Evolutionary conservation across 2,797 vertebrate genomes (phyloP).

Genomic region (Anguilla marmorata): DNA sequence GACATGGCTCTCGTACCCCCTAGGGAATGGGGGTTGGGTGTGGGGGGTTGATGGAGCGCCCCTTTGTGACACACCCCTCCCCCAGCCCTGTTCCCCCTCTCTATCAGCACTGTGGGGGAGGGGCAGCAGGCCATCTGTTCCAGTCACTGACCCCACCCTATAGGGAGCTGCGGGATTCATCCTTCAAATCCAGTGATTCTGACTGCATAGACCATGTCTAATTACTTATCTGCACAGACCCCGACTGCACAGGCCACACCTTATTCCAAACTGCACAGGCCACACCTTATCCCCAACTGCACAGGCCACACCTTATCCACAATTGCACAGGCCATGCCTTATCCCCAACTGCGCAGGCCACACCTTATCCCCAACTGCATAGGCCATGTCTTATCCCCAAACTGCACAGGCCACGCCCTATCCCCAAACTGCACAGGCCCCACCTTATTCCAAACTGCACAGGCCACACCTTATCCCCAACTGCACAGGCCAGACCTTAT

Average conservation of each 20-base stretch:
- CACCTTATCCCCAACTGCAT: neutral
- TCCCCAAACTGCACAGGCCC: too few species aligned
- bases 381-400: neutral
- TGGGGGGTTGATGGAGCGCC: neutral
- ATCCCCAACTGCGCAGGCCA: neutral
- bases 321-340: neutral
- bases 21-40: neutral
- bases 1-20: neutral
- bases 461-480: neutral
- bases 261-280: neutral
- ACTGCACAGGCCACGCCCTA: neutral
- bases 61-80: neutral
- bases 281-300: neutral
- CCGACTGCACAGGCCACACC: neutral
- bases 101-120: neutral
- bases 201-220: neutral
- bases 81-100: neutral
- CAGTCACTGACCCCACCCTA: neutral
- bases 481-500: neutral
- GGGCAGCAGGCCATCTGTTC: neutral
- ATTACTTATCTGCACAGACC: neutral
- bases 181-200: neutral
- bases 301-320: neutral
- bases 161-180: neutral
- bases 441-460: too few species aligned